Base-by-base conservation (phyloP, 2,888 invertebrate species). In the Drosophila peninsularis region DNA sequence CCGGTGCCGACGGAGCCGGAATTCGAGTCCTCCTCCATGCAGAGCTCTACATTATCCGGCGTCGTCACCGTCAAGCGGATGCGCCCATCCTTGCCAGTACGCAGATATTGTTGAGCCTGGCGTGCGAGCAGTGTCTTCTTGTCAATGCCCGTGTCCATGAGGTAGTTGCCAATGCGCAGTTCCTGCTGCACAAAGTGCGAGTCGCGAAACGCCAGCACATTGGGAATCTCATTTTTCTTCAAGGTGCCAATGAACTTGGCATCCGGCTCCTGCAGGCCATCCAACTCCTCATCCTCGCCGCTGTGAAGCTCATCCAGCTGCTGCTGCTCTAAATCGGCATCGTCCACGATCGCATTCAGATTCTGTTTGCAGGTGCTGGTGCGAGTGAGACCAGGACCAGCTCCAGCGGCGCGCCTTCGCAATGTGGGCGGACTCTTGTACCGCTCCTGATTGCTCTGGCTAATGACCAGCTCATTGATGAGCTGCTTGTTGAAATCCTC, bases 181-280 rank as follows among this genome's bases (percentile, higher is more conserved):
- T 93, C 92, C 70, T 92, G 92, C 58, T 91, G 91, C 17, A 92
- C 92, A 78, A 92, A 90, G n/a, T 91, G 90, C 5, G 92, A 92
- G 62, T 92, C 92, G 14, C 92, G 82, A 75, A 91, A 92, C 13
- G 91, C 91, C 61, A 92, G 63, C 30, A 92, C 93, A 27, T 89
- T 92, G 53, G 92, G 92, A 73, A 92, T 92, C 70, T 92, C 93
- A 61, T 92, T 92, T 73, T 88, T 92, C 44, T 91, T 91, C 5
- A 82, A 71, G 3, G 87, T 83, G 44, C 78, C 80, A 47, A 88
- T 78, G 5, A 75, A 71, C 65, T 88, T 77, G 21, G 74, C 72
- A 32, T 80, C 79, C 3, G 74, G 52, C 5, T 58, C 39, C 5
- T 19, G 19, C 42, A 56, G 21, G 24, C 30, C 44, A 32, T 56